Conservation (phyloP, 2,797 vertebrate species). For the Macroramphosus scolopax region DNA sequence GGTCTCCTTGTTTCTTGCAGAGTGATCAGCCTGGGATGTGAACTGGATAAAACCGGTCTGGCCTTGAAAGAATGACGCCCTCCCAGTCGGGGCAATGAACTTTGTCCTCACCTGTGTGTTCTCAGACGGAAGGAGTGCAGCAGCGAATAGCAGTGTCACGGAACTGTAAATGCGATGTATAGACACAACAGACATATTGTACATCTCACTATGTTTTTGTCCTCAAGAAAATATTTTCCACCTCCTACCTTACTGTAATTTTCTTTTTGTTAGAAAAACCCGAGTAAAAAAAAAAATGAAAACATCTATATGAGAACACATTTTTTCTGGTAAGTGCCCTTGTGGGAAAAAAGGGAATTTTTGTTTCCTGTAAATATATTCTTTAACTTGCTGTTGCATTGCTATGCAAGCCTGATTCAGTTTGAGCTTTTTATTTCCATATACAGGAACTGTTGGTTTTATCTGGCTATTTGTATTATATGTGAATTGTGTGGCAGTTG, state of each 20-base stretch:
- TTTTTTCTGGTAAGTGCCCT: constrained; percentile 71
- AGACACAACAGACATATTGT: constrained; percentile 94
- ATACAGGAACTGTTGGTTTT: constrained; percentile 89
- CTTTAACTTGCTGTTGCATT: constrained; percentile 93
- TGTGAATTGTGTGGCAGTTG: constrained; percentile 98
- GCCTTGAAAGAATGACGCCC: constrained; percentile 79
- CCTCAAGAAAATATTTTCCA: constrained; percentile 86
- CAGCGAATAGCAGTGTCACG: constrained; percentile 55
- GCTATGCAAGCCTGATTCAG: constrained; percentile 96
- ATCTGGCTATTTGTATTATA: constrained; percentile 98
- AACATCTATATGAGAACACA: constrained; percentile 72
- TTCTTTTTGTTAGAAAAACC: constrained; percentile 90
- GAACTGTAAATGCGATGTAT: constrained; percentile 99
- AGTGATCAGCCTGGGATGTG: constrained; percentile 78
- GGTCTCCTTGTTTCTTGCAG: constrained; percentile 69
- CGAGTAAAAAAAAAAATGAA: constrained; percentile 63
- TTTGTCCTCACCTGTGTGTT: constrained; percentile 87
- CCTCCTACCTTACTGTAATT: constrained; percentile 88
- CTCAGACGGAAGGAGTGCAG: constrained; percentile 70
- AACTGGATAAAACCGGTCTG: constrained; percentile 76
- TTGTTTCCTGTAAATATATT: constrained; percentile 96
- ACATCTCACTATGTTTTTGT: constrained; percentile 90
- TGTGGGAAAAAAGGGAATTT: constrained; percentile 79
- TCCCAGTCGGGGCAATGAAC: constrained; percentile 85
- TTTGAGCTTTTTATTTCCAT: constrained; percentile 82